Percentiles rank a stretch among this genome's conserved stretches.
These are phyloP conservation scores for Acrobeloides nanus DNA, from an alignment of 2,888 invertebrate genomes.

Conservation along the genomic window DNA sequence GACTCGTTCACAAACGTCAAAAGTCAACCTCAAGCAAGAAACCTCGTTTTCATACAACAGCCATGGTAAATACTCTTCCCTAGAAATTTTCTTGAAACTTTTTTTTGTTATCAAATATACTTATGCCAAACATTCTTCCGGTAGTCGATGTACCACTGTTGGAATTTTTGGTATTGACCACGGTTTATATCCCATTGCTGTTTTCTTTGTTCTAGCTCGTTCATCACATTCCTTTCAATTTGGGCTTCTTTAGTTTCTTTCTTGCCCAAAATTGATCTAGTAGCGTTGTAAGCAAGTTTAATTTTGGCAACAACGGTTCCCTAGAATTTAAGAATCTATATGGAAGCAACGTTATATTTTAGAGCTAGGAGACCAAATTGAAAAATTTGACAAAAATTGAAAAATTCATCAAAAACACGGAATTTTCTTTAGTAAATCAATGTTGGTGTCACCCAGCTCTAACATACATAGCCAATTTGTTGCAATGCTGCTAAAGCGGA, in stretches of 20 bases:
- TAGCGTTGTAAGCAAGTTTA: conserved; percentile 50
- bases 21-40: conserved; percentile 50
- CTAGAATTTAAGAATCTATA: conserved; percentile 21
- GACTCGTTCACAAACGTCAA: conserved; percentile 51
- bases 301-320: conserved; percentile 53
- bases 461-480: conserved; percentile 51
- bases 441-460: neutral
- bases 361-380: neutral
- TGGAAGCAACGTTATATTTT: neutral
- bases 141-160: conserved; percentile 52
- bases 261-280: conserved; percentile 38
- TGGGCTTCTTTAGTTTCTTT: conserved; percentile 43
- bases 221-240: conserved; percentile 37
- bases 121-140: conserved; percentile 50
- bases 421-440: neutral
- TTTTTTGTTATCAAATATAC: conserved; percentile 8
- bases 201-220: conserved; percentile 37
- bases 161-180: conserved; percentile 50
- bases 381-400: neutral
- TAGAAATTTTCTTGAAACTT: conserved; percentile 20
- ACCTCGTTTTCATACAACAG: conserved; percentile 52
- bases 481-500: conserved; percentile 46
- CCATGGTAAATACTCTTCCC: conserved; percentile 53
- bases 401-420: neutral
- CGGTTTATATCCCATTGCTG: conserved; percentile 50